Evolutionary conservation across 2,113 vertebrate species (phyloP), one percentile per base, ranked within the genome.

Genomic region (Hemibagrus wyckioides): DNA sequence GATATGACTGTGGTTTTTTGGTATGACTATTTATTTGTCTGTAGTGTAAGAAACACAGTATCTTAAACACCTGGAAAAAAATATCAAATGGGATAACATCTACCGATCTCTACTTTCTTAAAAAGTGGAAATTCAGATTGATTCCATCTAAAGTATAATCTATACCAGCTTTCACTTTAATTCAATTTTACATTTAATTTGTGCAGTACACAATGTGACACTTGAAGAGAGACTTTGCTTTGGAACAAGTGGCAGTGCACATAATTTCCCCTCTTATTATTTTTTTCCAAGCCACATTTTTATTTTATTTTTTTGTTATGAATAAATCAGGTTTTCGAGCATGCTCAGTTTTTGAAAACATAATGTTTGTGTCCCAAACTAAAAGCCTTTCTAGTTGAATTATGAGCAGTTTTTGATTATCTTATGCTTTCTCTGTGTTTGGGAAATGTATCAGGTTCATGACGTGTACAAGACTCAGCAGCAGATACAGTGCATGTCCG

Each of bases 401-500:
- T 59, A 30, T 25, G 28, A 61, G 23, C 84, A n/a, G 44, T 39
- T n/a, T 69, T 48, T 67, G 76, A 48, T 67, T 80, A 67, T 84
- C 59, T 61, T 84, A 63, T 57, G 48, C 59, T 54, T 48, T 57
- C 56, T 61, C 56, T 0, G 56, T 30, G 39, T 85, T 76, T 61
- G 33, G 41, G 9, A 11, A 65, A 21, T 39, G 48, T 81, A 81
- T 82, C 76, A 67, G 30, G 44, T 6, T 50, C 61, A 80, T 63
- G 57, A 63, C 13, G 36, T 41, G 33, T 63, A 36, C 54, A 33
- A 71, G 82, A 23, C 76, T 36, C 52, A 54, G n/a, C 50, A 30
- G 48, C 50, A 65, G 84, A 65, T 69, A 57, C 80, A 30, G 73
- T 86, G 56, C 9, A 79, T 75, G 48, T 77, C 50, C 59, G 25